Percentiles rank a stretch among this genome's conserved stretches.
Evolutionary conservation across 2,113 vertebrate species (phyloP).

Genomic region (Phocoena phocoena): DNA sequence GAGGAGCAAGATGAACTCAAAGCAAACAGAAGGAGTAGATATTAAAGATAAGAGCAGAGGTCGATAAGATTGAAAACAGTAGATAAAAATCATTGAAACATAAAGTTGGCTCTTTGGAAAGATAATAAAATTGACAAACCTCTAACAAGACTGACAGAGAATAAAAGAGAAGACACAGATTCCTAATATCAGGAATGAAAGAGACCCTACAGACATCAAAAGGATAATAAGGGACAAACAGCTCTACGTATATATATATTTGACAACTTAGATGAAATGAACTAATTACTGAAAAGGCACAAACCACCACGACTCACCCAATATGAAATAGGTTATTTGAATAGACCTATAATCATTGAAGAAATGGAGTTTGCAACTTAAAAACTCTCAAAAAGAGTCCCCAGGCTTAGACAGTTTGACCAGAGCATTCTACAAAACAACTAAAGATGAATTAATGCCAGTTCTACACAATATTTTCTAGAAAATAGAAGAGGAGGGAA

Average conservation of each 20-base stretch:
- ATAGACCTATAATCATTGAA: neutral
- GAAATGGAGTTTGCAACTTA: neutral
- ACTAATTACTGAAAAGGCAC: neutral
- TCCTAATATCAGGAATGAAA: neutral
- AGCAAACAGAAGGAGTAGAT: neutral
- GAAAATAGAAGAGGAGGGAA: neutral
- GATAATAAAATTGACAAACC: neutral
- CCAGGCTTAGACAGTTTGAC: neutral
- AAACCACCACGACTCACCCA: neutral
- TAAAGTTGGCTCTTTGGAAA: neutral
- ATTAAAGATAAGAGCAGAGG: neutral
- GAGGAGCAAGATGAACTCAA: neutral
- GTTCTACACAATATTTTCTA: neutral
- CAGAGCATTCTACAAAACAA: neutral
- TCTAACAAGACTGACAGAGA: neutral
- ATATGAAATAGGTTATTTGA: neutral
- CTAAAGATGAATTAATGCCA: neutral
- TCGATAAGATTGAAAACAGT: neutral
- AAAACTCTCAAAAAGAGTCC: neutral
- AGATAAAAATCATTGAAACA: neutral
- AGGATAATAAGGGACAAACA: neutral
- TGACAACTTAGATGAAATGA: neutral
- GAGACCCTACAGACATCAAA: neutral
- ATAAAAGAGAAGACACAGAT: neutral
- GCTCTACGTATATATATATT: rapidly evolving